Evolutionary conservation across 2,797 vertebrate genomes (phyloP).

Genomic region (Enteromius treurensis): DNA sequence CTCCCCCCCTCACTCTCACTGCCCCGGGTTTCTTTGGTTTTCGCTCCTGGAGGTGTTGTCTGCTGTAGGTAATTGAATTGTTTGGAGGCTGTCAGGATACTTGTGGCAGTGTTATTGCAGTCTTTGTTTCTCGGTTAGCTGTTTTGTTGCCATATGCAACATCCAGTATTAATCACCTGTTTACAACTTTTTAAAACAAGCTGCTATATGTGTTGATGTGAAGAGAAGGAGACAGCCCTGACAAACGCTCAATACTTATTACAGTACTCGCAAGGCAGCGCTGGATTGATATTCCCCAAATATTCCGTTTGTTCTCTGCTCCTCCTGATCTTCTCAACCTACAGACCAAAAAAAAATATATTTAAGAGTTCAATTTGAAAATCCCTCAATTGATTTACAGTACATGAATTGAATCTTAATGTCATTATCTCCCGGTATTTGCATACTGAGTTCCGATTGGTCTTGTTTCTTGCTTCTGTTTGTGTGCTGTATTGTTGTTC

Average conservation of each 20-base stretch:
- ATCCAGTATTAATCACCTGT: conserved; percentile 34
- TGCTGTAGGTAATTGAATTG: conserved; percentile 31
- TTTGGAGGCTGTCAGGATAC: conserved; percentile 39
- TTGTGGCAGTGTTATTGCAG: conserved; percentile 27
- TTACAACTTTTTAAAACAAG: conserved; percentile 37
- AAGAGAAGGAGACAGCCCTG: conserved; percentile 23
- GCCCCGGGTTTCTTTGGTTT: conserved; percentile 23
- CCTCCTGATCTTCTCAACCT: background rate
- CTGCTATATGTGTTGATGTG: conserved; percentile 27
- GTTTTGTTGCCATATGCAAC: conserved; percentile 35
- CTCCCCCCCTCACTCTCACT: background rate
- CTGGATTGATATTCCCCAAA: conserved; percentile 23
- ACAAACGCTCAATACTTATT: conserved; percentile 27
- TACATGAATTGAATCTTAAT: background rate
- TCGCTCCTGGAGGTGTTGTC: conserved; percentile 24
- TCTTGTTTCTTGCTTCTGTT: background rate
- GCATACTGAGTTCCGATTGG: background rate
- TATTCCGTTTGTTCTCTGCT: conserved; percentile 19
- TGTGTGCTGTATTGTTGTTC: background rate
- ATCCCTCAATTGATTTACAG: background rate
- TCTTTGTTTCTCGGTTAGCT: conserved; percentile 5
- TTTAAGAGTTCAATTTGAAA: background rate
- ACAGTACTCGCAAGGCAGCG: background rate
- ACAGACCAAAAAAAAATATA: background rate
- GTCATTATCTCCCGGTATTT: background rate